Conservation (phyloP, 2,888 invertebrate species). For the Xanthorhoe designata region DNA sequence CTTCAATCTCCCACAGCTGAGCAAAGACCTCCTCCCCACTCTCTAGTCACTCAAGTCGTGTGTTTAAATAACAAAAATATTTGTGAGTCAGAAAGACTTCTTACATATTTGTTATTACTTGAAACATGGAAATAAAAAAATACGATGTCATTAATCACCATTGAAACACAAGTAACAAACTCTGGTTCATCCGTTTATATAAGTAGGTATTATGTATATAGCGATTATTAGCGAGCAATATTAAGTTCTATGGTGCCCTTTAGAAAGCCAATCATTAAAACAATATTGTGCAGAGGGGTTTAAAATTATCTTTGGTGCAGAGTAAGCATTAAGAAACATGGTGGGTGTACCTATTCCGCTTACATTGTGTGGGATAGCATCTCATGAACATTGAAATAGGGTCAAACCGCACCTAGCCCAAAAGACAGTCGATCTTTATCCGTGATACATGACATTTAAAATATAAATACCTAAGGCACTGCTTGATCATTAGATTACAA, state of each 20-base stretch:
- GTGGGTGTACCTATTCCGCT: constrained; percentile 37
- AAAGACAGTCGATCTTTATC: not conserved
- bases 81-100: too few species aligned
- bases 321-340: constrained; percentile 26
- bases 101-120: too few species aligned
- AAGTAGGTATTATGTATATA: too few species aligned
- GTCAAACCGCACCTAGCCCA: constrained; percentile 16
- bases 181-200: not conserved
- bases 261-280: constrained; percentile 23
- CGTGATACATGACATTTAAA: not conserved
- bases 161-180: not conserved
- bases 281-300: constrained; percentile 27
- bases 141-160: too few species aligned
- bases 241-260: not conserved
- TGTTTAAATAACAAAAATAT: too few species aligned
- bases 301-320: too few species aligned
- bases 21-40: too few species aligned
- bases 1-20: too few species aligned
- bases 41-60: too few species aligned
- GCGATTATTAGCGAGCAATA: too few species aligned
- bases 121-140: too few species aligned
- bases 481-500: too few species aligned
- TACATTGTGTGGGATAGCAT: constrained; percentile 42
- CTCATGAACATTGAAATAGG: constrained; percentile 39
- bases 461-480: not conserved